Base-by-base conservation (phyloP, 1,140 invertebrate genomes). In the Cyclargus thomasi region DNA sequence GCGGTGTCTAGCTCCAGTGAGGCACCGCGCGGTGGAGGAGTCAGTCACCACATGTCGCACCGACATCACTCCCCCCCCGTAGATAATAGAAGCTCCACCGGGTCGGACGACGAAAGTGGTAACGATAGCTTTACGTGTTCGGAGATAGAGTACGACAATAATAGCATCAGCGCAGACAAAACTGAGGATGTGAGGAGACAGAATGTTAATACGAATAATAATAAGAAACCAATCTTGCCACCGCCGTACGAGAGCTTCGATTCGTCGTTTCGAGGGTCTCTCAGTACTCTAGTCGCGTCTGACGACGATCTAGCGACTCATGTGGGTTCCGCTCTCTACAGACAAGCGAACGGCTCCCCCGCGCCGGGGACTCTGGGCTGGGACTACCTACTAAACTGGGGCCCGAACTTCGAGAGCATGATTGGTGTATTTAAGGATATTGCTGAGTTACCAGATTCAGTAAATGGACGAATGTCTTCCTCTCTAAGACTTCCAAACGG, bases 51-150 rank as follows among this genome's bases (percentile, higher is more conserved):
- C 65, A 85, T 92, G 76, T 91, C 92, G 0, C 93, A 94, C 17
- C 90, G 94, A 70, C 93, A 93, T 73, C 94, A 94, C 81, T 95
- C 94, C 11, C 94, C 94, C 0, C 93, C 94, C 36, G 93, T 93
- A 6, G 95, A 95, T 75, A 95, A 95, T 63, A 93, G 95, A 73
- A 95, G 94, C 80, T 96, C 95, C 0, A 97, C 96, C 3, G 86
- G 88, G 1, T 97, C 96, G 1, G 97, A 97, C 6, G 97, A 98
- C 79, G 97, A 98, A 83, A 97, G 96, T 82, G 97, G 97, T 3
- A 98, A 99, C 89, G 98, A 99, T 81, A 98, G 97, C 70, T 99
- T 99, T 90, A 99, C 97, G 0, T 99, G 97, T 88, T 99, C 97
- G 0, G 97, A 99, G 91, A 99, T 99, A 81, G 98, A 99, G 85